Base-by-base conservation (phyloP, 2,888 invertebrate species). In the Elmis aenea region DNA sequence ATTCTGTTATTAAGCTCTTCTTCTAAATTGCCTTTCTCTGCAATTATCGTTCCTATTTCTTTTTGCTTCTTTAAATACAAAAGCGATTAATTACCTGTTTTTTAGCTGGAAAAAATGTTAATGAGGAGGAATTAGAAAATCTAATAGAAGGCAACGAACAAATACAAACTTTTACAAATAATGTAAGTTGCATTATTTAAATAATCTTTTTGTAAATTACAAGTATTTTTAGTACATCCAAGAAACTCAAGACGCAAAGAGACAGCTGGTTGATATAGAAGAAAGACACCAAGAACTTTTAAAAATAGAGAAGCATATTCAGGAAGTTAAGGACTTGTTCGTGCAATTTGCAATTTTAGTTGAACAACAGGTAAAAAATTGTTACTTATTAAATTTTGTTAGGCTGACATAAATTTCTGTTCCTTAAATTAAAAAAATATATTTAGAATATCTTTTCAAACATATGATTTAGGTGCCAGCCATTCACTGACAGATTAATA, bases 271-370 rank as follows among this genome's bases (percentile, higher is more conserved):
- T 46, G 89, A 88, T 57, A 82, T 89, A 50, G 83, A 90, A 71
- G 80, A 79, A 47, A 74, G 92, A 32, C 90, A 88, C 65, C 79
- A 81, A 52, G 88, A 91, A 68, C 75, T 93, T 50, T 65, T 83
- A 50, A 85, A 86, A 62, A 72, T 91, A 44, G 92, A 93, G 71
- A 77, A 76, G 53, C 81, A 86, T 57, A 78, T 93, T 51, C 65
- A 68, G 24, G 88, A 89, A 61, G 74, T 93, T 37, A 75, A 80
- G 55, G 86, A 86, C 61, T 78, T 92, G 69, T 92, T 93, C 71
- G 69, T 78, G 58, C 85, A 91, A 66, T 83, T 92, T 72, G 85
- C 86, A 24, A 77, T 83, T 66, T 72, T 87, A 31, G 81, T 91
- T 14, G 86, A 87, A 57, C 75, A 76, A 58, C 85, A 84, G 73